Evolutionary conservation across 1,140 invertebrate species (phyloP).

Genomic region (Drosophila lacteicornis): DNA sequence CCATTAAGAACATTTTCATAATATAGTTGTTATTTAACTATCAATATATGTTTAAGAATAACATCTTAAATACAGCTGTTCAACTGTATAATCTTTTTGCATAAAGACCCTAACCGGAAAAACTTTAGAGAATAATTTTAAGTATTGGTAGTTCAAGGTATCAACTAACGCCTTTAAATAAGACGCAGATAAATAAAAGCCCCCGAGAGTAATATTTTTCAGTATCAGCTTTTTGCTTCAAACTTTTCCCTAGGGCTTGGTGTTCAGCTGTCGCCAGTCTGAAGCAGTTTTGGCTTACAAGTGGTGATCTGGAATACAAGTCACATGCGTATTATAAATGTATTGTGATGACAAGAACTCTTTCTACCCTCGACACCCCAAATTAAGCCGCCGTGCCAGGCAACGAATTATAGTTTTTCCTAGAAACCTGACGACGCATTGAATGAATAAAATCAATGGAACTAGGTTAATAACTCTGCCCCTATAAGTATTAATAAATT

Average conservation of each 20-base stretch:
- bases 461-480: constrained; percentile 27
- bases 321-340: constrained; percentile 17
- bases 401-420: constrained; percentile 31
- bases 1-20: no score
- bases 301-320: constrained; percentile 10
- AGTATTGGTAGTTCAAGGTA: not conserved
- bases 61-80: not conserved
- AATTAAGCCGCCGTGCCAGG: constrained; percentile 23
- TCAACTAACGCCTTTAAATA: not conserved
- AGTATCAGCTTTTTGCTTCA: constrained; percentile 9
- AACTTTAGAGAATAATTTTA: not conserved
- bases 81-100: not conserved
- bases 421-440: constrained; percentile 1
- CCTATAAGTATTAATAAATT: constrained; percentile 10
- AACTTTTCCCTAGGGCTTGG: not conserved
- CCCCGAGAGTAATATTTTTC: not conserved
- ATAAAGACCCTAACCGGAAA: not conserved
- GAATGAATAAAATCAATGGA: constrained; percentile 60
- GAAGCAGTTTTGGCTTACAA: constrained; percentile 24
- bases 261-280: constrained; percentile 14
- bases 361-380: not conserved
- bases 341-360: not conserved
- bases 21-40: no score
- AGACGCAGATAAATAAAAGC: not conserved
- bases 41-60: no score